Percentiles rank a stretch among this genome's conserved stretches.
Evolutionary conservation across 1,140 invertebrate genomes (phyloP).

Genomic region (Drosophila neocordata): DNA sequence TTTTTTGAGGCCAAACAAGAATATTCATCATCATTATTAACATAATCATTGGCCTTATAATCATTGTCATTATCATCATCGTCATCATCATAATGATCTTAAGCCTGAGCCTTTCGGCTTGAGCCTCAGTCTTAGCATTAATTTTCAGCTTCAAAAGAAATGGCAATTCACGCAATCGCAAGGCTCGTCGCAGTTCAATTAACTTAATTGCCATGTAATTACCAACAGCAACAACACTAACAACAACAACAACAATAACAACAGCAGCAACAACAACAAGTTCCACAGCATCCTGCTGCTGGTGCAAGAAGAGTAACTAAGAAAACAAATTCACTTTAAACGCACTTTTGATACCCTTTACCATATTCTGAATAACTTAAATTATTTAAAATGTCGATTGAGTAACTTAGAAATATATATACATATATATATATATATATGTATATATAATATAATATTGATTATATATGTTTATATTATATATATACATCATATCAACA

Average conservation of each 20-base stretch:
- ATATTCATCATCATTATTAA: neutral
- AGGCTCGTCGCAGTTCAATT: slow-evolving; percentile 78
- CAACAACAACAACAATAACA: slow-evolving; percentile 39
- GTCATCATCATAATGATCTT: neutral
- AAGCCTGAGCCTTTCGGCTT: neutral
- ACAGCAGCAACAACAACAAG: slow-evolving; percentile 36
- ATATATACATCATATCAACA: too few species aligned
- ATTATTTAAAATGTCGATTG: too few species aligned
- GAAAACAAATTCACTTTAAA: neutral
- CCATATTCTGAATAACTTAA: too few species aligned
- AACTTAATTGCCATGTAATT: slow-evolving; percentile 83
- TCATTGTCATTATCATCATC: neutral
- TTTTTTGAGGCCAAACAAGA: slow-evolving; percentile 2
- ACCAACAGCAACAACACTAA: slow-evolving; percentile 49
- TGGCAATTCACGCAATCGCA: slow-evolving; percentile 73
- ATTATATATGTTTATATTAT: too few species aligned
- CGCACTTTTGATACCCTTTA: too few species aligned
- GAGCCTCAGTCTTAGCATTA: slow-evolving; percentile 7
- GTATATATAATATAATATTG: too few species aligned
- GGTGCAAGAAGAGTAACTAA: slow-evolving; percentile 7
- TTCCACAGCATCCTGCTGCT: slow-evolving; percentile 60
- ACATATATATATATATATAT: too few species aligned
- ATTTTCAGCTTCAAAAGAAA: slow-evolving; percentile 10
- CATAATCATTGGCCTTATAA: neutral
- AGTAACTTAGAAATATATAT: too few species aligned